These are phyloP conservation scores for Takifugu flavidus DNA, from an alignment of 2,113 vertebrate species.

Conservation along the genomic window DNA sequence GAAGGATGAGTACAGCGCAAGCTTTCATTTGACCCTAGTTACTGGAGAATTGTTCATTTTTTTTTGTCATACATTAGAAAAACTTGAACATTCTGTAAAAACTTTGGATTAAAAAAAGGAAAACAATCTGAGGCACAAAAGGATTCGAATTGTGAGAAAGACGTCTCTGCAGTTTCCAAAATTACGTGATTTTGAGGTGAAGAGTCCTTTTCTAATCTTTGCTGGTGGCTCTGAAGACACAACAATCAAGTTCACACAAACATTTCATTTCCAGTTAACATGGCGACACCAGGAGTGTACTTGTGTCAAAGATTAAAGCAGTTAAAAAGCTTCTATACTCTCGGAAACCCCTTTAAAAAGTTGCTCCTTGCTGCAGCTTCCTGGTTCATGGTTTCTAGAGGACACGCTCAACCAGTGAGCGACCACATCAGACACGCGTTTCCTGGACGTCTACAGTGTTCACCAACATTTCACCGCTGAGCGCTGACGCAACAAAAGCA, in stretches of 20 bases:
- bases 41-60: no score
- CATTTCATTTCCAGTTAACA: constrained; percentile 21
- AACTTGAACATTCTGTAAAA: no score
- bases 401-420: constrained; percentile 76
- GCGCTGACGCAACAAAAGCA: neutral
- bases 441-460: constrained; percentile 45
- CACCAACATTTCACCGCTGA: neutral
- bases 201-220: neutral
- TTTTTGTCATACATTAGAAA: no score
- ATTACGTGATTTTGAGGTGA: neutral
- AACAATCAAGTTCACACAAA: constrained; percentile 23
- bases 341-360: neutral
- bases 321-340: neutral
- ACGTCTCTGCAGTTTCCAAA: neutral
- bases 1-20: no score
- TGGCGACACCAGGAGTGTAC: constrained; percentile 1
- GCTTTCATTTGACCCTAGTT: no score
- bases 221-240: constrained; percentile 6
- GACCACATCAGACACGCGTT: constrained; percentile 39
- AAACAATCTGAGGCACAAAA: no score
- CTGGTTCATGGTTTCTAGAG: neutral
- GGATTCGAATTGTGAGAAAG: neutral
- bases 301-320: neutral
- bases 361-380: no score
- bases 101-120: no score